A percentile compares a stretch with the other conserved stretches of the same genome.
Evolutionary conservation across 2,888 invertebrate genomes (phyloP).

Genomic region (Limnephilus rhombicus): DNA sequence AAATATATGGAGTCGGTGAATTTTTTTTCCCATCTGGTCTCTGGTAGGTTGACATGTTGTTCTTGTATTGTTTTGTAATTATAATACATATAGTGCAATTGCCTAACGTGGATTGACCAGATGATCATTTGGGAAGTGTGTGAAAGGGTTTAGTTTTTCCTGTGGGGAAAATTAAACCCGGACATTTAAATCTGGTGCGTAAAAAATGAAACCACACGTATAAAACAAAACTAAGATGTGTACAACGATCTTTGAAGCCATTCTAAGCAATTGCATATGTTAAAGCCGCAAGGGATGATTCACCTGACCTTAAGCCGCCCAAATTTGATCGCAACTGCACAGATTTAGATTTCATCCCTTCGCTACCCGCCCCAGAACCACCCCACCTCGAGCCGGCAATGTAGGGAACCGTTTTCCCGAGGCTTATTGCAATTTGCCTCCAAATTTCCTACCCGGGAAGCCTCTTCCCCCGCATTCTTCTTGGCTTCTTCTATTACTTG

Average conservation of each 20-base stretch:
- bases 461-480: conserved; percentile 22
- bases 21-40: too few species aligned
- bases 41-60: too few species aligned
- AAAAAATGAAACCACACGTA: too few species aligned
- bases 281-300: conserved; percentile 28
- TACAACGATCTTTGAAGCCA: background rate
- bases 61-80: too few species aligned
- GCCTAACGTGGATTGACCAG: too few species aligned
- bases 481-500: conserved; percentile 56
- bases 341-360: conserved; percentile 36
- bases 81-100: too few species aligned
- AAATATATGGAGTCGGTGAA: too few species aligned
- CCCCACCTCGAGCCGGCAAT: conserved; percentile 31
- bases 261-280: background rate
- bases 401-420: conserved; percentile 59
- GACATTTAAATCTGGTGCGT: too few species aligned
- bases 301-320: conserved; percentile 49
- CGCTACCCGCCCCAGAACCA: background rate
- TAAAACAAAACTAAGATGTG: background rate
- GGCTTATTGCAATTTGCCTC: conserved; percentile 66
- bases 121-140: too few species aligned
- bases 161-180: too few species aligned
- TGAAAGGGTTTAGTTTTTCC: too few species aligned
- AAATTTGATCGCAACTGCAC: conserved; percentile 57
- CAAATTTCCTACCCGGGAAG: conserved; percentile 59